Evolutionary conservation across 1,140 invertebrate species (phyloP), one percentile per base, ranked within the genome.

Genomic region (Drosophila melanica): DNA sequence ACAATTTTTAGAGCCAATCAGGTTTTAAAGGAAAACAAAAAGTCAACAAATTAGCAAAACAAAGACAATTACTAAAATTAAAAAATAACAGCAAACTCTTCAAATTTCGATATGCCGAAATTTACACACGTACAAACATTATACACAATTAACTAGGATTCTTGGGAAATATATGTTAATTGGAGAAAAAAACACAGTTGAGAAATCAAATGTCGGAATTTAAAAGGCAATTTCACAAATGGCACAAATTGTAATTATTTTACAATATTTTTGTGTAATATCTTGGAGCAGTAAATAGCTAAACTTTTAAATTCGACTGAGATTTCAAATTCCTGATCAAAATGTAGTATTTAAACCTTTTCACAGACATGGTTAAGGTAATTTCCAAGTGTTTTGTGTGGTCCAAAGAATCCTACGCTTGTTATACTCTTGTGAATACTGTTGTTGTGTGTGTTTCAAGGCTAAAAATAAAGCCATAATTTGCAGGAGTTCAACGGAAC

Each of bases 21-120:
- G 92, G 9, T 91, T 91, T 67, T 81, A 92, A 92, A 92, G 87
- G 91, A 81, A 79, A 84, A 92, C 89, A 85, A 84, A 84, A 62
- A 65, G 27, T 74, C 65, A 84, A 67, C 62, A 66, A 75, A 85
- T 77, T 70, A 85, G 62, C 33, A 68, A 58, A 50, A 45, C 48
- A 76, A 39, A 14, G n/a, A 51, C 37, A 66, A 70, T 41, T 37
- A 65, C 55, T 68, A 35, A 35, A 66, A 59, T 65, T 78, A 67
- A 79, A 75, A 54, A 44, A 35, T 30, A n/a, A 58, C 9, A 59
- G 30, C 20, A 30, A 42, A n/a, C 4, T 39, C 4, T 20, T 33
- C 7, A 8, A 45, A 58, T 35, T 70, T 75, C 67, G 73, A 65
- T n/a, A 27, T 0, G 42, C 67, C 78, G 73, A 81, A 77, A 75